phyloP scores from a whole-genome alignment of 2,888 invertebrate genomes.

The Dione juno region DNA sequence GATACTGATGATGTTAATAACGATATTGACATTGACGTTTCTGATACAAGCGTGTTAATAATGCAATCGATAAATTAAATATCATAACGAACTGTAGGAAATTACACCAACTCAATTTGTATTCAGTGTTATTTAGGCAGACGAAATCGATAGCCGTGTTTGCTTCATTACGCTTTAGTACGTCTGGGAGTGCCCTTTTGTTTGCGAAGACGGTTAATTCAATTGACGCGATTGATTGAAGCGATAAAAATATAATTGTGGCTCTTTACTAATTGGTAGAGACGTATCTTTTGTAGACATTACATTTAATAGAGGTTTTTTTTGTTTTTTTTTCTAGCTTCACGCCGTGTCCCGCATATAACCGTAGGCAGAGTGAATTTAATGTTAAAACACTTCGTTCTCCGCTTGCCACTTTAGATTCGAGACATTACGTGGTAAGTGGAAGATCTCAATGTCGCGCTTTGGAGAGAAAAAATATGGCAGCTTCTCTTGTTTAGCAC shows the following conservation, averaged over 20 bases:
- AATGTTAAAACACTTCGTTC: no score
- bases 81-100: not conserved
- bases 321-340: not conserved
- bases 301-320: not conserved
- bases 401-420: no score
- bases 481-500: not conserved
- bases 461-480: not conserved
- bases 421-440: no score
- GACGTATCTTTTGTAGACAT: not conserved
- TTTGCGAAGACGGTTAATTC: constrained; percentile 8
- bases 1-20: no score
- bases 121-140: constrained; percentile 13
- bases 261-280: not conserved
- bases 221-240: constrained; percentile 5
- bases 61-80: no score
- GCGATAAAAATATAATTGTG: not conserved
- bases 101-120: constrained; percentile 8
- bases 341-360: no score
- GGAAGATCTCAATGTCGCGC: no score
- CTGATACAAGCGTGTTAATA: no score
- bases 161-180: constrained; percentile 18
- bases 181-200: constrained; percentile 23
- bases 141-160: constrained; percentile 34
- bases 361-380: no score
- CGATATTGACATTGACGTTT: no score